phyloP scores from a whole-genome alignment of 1,140 invertebrate genomes.

The Neuroterus valhalla region DNA sequence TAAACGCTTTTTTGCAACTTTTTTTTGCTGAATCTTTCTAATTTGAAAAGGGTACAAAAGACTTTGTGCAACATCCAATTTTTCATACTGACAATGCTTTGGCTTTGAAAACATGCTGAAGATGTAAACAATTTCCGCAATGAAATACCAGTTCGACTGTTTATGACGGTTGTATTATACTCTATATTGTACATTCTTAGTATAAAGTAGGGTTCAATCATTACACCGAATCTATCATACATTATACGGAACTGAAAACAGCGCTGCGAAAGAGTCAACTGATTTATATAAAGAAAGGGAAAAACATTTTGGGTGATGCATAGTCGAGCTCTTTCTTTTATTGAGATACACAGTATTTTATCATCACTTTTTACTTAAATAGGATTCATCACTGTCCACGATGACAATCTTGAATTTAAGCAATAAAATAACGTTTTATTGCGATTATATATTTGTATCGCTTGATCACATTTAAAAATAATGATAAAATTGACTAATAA shows the following conservation, averaged over 20 bases:
- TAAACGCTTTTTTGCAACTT: not conserved
- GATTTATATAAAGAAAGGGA: not conserved
- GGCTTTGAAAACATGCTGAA: not conserved
- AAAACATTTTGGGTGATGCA: slow-evolving; percentile 1
- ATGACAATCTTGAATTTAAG: not conserved
- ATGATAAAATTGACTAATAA: not conserved
- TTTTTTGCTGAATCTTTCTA: not conserved
- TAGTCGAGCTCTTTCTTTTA: slow-evolving; percentile 7
- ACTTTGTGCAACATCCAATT: too few species aligned
- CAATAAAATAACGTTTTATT: slow-evolving; percentile 14
- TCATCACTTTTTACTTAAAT: not conserved
- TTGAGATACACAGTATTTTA: not conserved
- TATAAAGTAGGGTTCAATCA: slow-evolving; percentile 13
- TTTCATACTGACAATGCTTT: too few species aligned
- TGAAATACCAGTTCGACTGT: not conserved
- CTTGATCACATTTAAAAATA: slow-evolving; percentile 3
- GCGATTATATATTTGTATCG: not conserved
- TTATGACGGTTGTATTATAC: slow-evolving; percentile 12
- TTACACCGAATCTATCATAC: slow-evolving; percentile 20
- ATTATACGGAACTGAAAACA: slow-evolving; percentile 15
- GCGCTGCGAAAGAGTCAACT: slow-evolving; percentile 26
- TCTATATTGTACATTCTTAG: slow-evolving; percentile 26
- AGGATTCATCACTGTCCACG: not conserved
- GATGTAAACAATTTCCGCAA: not conserved
- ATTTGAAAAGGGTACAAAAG: too few species aligned